Evolutionary conservation across 2,113 vertebrate genomes (phyloP), one percentile per base, ranked within the genome.

Genomic region (Triplophysa rosa): DNA sequence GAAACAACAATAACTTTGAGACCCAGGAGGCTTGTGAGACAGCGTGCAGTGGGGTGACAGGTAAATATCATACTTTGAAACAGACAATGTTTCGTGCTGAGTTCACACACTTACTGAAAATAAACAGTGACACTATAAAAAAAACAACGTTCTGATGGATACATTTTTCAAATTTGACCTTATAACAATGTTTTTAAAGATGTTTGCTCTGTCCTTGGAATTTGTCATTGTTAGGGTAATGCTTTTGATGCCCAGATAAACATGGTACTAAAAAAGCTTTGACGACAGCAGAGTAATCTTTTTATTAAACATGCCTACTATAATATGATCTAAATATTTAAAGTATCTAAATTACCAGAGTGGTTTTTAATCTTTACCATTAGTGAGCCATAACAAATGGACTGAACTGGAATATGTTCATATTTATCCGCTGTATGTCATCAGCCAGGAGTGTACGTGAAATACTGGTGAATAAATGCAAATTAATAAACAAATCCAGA

Each of bases 1-100:
- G 84, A 23, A 95, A 95, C 37, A 1, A 1, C 11, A 95, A 95
- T 85, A 93, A 93, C 79, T 93, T 93, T 17, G 0, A 70, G 1
- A 82, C 85, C 1, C 12, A 72, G 73, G 83, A 89, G 9, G 83
- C 91, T 0, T 96, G 95, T 80, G 72, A 89, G 67, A 17, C 61
- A 0, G 42, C 73, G 1, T 96, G 95, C 52, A 54, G 19, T 1
- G 87, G 89, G 0, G 84, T 88, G 12, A 86, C 73, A 81, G 90
- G 91, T 92, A 64, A 84, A 63, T 69, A 23, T 26, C 8, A 58
- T n/a, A 21, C 0, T 54, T 54, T 3, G 10, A 49, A 49, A 17
- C 49, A 16, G 4, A 54, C 14, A 54, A 14, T 54, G 49, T 16
- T 40, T 45, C 11, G 3, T 45, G 11, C 11, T 45, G 11, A 45